A percentile compares a stretch with the other conserved stretches of the same genome.
Conservation (phyloP, 2,888 invertebrate species). For the Isoperla grammatica region DNA sequence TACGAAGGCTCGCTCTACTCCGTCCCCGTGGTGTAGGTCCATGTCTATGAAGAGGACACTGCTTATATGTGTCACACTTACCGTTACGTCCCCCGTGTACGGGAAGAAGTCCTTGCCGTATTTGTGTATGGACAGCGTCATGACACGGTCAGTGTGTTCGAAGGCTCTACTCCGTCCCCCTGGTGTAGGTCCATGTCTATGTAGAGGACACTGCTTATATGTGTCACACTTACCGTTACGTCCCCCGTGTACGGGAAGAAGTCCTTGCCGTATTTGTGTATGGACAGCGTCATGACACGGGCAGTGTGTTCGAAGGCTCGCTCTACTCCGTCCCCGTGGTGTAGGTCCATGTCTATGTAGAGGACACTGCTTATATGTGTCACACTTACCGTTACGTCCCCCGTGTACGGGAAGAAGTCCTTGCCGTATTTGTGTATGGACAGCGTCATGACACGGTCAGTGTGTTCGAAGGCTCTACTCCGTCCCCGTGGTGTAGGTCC, state of each 20-base stretch:
- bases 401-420: constrained; percentile 98
- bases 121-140: constrained; percentile 99
- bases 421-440: constrained; percentile 97
- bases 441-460: constrained; percentile 99
- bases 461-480: constrained; percentile 98
- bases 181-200: constrained; percentile 99
- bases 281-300: constrained; percentile 98
- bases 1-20: constrained; percentile 99
- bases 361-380: constrained; percentile 96
- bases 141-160: constrained; percentile 98
- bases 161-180: constrained; percentile 99
- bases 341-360: constrained; percentile 99
- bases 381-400: constrained; percentile 82
- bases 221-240: constrained; percentile 89
- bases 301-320: constrained; percentile 99
- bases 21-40: constrained; percentile 99
- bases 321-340: constrained; percentile 99
- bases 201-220: constrained; percentile 93
- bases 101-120: constrained; percentile 98
- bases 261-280: constrained; percentile 95
- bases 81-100: constrained; percentile 87
- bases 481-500: constrained; percentile 99
- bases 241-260: constrained; percentile 97
- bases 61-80: constrained; percentile 92
- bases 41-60: constrained; percentile 98